phyloP scores from a whole-genome alignment of 2,797 vertebrate species.

The Artibeus lituratus region DNA sequence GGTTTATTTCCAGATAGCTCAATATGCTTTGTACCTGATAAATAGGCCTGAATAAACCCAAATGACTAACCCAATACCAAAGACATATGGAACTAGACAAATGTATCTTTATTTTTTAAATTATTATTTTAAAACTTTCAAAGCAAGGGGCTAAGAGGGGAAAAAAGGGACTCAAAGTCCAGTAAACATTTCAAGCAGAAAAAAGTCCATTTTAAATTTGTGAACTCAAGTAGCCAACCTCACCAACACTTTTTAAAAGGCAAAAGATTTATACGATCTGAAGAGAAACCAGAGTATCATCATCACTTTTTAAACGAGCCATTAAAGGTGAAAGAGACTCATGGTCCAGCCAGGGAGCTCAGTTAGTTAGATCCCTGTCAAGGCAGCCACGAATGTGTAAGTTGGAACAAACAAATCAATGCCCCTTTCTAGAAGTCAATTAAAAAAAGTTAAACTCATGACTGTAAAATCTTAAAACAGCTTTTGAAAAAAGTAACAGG shows the following conservation, averaged over 20 bases:
- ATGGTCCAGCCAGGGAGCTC: no score
- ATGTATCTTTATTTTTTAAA: neutral
- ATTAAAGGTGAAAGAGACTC: neutral
- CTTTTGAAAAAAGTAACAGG: neutral
- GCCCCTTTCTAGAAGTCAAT: no score
- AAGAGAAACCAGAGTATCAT: neutral
- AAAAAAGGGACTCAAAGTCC: neutral
- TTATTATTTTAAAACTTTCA: neutral
- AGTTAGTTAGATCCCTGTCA: no score
- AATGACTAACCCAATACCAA: neutral
- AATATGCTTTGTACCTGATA: neutral
- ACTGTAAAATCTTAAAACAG: conserved; percentile 10
- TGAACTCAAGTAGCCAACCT: neutral
- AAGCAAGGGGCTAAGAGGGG: neutral
- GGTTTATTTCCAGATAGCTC: neutral
- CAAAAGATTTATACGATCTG: no score
- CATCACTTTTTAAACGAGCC: neutral
- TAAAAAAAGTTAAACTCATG: neutral
- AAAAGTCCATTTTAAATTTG: conserved; percentile 38
- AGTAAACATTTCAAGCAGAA: neutral
- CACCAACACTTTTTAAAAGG: neutral
- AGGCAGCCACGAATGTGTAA: no score
- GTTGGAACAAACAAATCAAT: no score
- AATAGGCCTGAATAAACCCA: neutral
- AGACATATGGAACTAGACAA: neutral